Conservation (phyloP, 2,888 invertebrate genomes). For the Drosophila hawaiiensis region DNA sequence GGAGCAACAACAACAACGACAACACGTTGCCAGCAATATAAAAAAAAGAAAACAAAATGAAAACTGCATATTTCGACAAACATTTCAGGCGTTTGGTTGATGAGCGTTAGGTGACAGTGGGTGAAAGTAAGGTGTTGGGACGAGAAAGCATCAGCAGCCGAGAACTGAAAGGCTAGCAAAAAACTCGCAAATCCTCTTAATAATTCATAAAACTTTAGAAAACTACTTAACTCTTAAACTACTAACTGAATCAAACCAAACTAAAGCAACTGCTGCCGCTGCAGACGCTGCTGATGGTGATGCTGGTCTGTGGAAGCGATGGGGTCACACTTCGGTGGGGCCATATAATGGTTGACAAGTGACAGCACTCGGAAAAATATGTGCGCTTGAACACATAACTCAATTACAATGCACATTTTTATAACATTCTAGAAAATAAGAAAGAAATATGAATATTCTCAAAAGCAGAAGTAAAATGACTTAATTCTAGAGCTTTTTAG, state of each 20-base stretch:
- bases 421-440: background rate
- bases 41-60: conserved; percentile 54
- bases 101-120: conserved; percentile 25
- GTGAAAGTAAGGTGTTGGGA: background rate
- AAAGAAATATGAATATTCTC: background rate
- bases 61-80: conserved; percentile 77
- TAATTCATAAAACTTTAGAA: conserved; percentile 77
- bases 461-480: background rate
- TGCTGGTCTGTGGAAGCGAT: conserved; percentile 9
- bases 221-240: conserved; percentile 80
- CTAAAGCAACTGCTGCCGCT: conserved; percentile 65
- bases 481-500: background rate
- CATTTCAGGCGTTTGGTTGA: conserved; percentile 74
- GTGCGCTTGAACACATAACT: background rate
- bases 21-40: conserved; percentile 58
- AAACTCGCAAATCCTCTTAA: conserved; percentile 78
- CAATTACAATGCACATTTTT: background rate
- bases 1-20: conserved; percentile 13
- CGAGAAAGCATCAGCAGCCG: conserved; percentile 9
- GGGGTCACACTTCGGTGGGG: conserved; percentile 4
- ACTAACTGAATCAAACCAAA: conserved; percentile 79
- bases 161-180: conserved; percentile 77
- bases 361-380: conserved; percentile 10
- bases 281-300: conserved; percentile 13
- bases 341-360: conserved; percentile 37